Percentiles rank a stretch among this genome's conserved stretches.
These are phyloP conservation scores for Scolopax bukidnonensis DNA, from an alignment of 2,797 vertebrate genomes.

Conservation along the genomic window DNA sequence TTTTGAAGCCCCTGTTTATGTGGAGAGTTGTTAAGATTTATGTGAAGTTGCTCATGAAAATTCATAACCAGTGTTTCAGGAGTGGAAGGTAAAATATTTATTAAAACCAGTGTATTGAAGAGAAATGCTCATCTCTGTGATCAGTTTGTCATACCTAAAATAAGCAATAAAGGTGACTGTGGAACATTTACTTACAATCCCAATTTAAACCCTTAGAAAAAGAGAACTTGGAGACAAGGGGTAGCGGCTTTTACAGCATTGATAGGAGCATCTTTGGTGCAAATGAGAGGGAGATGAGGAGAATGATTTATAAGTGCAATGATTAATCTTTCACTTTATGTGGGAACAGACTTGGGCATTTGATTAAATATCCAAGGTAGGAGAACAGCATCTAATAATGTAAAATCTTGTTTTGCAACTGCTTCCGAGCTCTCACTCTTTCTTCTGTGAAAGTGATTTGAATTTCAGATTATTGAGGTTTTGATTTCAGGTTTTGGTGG, in stretches of 20 bases:
- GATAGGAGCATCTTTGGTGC: not conserved
- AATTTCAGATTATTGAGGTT: conserved; percentile 10
- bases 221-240: not conserved
- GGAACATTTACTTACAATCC: not conserved
- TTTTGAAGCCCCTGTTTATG: conserved; percentile 1
- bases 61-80: not conserved
- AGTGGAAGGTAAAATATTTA: conserved; percentile 4
- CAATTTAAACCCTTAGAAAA: not conserved
- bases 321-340: conserved; percentile 4
- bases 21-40: not conserved
- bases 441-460: conserved; percentile 8
- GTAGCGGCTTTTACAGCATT: not conserved
- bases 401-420: conserved; percentile 23
- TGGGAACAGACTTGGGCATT: not conserved
- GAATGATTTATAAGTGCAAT: not conserved
- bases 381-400: conserved; percentile 4
- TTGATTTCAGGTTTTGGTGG: not conserved
- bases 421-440: conserved; percentile 22
- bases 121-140: not conserved
- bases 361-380: conserved; percentile 39
- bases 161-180: not conserved
- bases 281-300: not conserved
- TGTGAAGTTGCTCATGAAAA: conserved; percentile 30
- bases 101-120: not conserved
- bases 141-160: conserved; percentile 10